Conservation (phyloP, 2,113 vertebrate species). For the Laticauda colubrina region DNA sequence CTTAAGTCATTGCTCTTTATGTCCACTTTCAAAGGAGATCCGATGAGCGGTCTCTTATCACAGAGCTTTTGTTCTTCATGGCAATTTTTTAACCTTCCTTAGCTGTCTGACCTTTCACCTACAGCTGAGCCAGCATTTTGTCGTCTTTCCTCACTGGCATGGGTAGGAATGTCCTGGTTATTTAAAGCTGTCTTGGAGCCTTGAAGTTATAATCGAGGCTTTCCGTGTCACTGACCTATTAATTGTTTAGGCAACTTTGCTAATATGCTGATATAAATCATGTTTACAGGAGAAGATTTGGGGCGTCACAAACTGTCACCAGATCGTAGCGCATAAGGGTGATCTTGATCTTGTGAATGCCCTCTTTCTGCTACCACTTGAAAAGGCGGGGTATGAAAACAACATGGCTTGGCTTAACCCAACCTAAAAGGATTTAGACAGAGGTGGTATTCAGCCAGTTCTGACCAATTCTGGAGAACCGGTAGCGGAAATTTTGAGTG, state of each 20-base stretch:
- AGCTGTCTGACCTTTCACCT: constrained; percentile 51
- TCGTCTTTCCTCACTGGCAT: constrained; percentile 31
- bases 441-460: too few species aligned
- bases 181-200: constrained; percentile 35
- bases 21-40: neutral
- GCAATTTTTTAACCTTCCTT: constrained; percentile 33
- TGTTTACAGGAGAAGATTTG: constrained; percentile 5
- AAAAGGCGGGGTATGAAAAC: neutral
- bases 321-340: neutral
- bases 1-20: constrained; percentile 5
- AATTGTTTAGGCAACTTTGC: constrained; percentile 40
- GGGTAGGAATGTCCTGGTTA: constrained; percentile 42
- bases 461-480: too few species aligned
- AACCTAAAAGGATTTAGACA: neutral
- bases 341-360: neutral
- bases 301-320: neutral
- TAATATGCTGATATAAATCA: constrained; percentile 24
- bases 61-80: constrained; percentile 12
- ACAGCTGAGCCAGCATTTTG: constrained; percentile 25
- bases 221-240: constrained; percentile 38
- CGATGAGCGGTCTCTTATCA: neutral
- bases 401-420: too few species aligned
- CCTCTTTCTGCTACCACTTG: neutral
- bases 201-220: constrained; percentile 39
- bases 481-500: too few species aligned